These are phyloP conservation scores for Epinephelus lanceolatus DNA, from an alignment of 2,113 vertebrate genomes.

Conservation along the genomic window DNA sequence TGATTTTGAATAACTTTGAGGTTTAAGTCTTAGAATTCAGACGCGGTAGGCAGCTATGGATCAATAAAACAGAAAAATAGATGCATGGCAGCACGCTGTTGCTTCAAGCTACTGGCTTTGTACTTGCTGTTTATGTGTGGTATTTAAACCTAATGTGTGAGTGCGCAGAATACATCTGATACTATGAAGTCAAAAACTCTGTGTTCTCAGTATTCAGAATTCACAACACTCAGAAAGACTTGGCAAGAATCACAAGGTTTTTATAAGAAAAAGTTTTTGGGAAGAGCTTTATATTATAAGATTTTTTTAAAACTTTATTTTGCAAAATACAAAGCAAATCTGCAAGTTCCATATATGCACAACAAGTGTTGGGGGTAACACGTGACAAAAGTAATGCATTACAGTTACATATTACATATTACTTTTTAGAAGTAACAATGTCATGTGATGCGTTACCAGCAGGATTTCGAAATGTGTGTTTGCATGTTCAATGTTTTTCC, in stretches of 20 bases:
- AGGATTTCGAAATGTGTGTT: too few relatives aligned
- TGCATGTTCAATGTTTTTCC: too few relatives aligned
- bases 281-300: too few relatives aligned
- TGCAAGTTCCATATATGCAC: too few relatives aligned
- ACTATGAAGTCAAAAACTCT: background rate
- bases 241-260: background rate
- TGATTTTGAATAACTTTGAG: background rate
- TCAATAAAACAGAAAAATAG: conserved; percentile 17
- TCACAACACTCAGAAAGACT: background rate
- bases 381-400: too few relatives aligned
- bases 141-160: background rate
- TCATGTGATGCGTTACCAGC: too few relatives aligned
- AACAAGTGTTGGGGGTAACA: too few relatives aligned
- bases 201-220: background rate
- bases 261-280: too few relatives aligned
- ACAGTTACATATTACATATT: too few relatives aligned
- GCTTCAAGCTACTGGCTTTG: background rate
- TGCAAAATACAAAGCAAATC: too few relatives aligned
- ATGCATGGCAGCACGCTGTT: background rate
- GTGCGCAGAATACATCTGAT: background rate
- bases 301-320: too few relatives aligned
- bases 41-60: background rate
- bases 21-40: background rate
- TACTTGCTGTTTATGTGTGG: background rate
- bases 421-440: too few relatives aligned